phyloP scores from a whole-genome alignment of 2,888 invertebrate species.

The Sceliomorpha sp. region DNA sequence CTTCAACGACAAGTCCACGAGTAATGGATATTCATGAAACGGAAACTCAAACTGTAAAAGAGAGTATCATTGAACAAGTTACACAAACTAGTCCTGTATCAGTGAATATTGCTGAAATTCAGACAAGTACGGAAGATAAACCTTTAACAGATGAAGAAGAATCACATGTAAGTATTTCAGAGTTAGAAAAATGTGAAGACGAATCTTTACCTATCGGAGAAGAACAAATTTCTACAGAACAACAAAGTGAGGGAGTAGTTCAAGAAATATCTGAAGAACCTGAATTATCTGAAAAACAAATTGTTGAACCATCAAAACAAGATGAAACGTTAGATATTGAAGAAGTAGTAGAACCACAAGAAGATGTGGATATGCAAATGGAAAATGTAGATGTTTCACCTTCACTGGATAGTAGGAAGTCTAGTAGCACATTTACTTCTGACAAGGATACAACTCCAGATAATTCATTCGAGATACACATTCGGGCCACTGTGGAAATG shows the following conservation, averaged over 20 bases:
- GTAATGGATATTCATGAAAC: slow-evolving; percentile 61
- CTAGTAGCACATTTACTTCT: slow-evolving; percentile 33
- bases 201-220: background rate
- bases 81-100: slow-evolving; percentile 68
- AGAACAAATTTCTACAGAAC: background rate
- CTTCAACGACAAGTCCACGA: slow-evolving; percentile 60
- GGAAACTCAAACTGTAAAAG: slow-evolving; percentile 64
- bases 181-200: slow-evolving; percentile 1
- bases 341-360: slow-evolving; percentile 1
- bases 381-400: slow-evolving; percentile 8
- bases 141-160: background rate
- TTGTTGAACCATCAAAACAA: background rate
- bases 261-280: slow-evolving; percentile 9
- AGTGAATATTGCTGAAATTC: slow-evolving; percentile 45
- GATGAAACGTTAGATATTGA: background rate
- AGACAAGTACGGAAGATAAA: slow-evolving; percentile 18
- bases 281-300: slow-evolving; percentile 3
- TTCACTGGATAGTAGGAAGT: slow-evolving; percentile 37
- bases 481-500: slow-evolving; percentile 72
- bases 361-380: background rate
- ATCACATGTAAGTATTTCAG: background rate
- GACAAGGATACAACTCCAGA: slow-evolving; percentile 66
- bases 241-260: too few relatives aligned
- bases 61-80: slow-evolving; percentile 24
- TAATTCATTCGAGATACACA: slow-evolving; percentile 69